phyloP scores from a whole-genome alignment of 2,113 vertebrate genomes.

The Balaeniceps rex region DNA sequence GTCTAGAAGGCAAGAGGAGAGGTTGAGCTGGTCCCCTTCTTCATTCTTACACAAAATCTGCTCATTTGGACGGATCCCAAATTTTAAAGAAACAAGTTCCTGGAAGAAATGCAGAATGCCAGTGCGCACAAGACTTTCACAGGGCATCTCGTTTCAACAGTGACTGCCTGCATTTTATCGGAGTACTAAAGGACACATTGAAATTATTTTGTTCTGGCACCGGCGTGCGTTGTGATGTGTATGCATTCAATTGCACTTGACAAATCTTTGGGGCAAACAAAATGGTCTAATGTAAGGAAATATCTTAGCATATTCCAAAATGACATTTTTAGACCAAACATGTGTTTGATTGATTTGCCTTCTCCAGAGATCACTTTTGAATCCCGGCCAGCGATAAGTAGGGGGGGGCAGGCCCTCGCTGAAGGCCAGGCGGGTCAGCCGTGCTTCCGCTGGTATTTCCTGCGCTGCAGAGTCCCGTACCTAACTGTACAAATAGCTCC shows the following conservation, averaged over 20 bases:
- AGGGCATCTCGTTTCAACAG: conserved; percentile 60
- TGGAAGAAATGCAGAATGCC: conserved; percentile 47
- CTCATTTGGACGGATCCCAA: conserved; percentile 45
- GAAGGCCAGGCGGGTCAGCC: conserved; percentile 51
- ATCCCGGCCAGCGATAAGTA: conserved; percentile 14
- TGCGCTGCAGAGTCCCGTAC: conserved; percentile 53
- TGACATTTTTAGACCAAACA: conserved; percentile 68
- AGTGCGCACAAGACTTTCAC: conserved; percentile 39
- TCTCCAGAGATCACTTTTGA: conserved; percentile 69
- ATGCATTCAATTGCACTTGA: conserved; percentile 47
- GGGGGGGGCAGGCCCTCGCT: conserved; percentile 11
- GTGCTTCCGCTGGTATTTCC: conserved; percentile 66
- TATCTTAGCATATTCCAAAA: conserved; percentile 65
- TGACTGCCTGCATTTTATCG: conserved; percentile 53
- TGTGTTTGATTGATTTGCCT: conserved; percentile 70
- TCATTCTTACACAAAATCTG: conserved; percentile 69
- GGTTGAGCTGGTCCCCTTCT: conserved; percentile 37
- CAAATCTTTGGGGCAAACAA: conserved; percentile 66
- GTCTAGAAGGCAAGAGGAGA: conserved; percentile 58
- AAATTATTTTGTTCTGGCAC: conserved; percentile 59
- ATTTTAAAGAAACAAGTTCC: conserved; percentile 62
- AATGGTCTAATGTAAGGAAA: conserved; percentile 61
- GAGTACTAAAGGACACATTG: conserved; percentile 58
- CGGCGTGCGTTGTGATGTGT: background rate
- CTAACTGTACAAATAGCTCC: conserved; percentile 69